Evolutionary conservation across 2,113 vertebrate genomes (phyloP).

Genomic region (Bettongia penicillata): DNA sequence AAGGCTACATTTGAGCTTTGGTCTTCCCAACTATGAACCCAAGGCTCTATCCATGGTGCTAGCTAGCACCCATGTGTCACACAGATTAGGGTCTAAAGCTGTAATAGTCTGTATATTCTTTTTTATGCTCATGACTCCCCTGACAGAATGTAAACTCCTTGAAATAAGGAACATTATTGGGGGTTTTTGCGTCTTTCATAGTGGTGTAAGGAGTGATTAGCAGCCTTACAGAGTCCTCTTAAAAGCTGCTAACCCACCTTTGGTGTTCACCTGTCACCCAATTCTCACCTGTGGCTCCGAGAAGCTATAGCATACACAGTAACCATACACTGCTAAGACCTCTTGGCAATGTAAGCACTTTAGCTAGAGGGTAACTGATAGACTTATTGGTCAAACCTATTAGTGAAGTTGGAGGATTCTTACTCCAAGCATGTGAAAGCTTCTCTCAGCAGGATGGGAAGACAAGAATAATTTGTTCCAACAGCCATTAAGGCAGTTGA

Average conservation of each 20-base stretch:
- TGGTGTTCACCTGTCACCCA: background rate
- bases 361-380: background rate
- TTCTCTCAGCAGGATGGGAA: too few species aligned
- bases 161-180: background rate
- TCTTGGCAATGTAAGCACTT: background rate
- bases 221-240: background rate
- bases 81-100: background rate
- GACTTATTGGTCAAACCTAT: background rate
- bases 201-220: background rate
- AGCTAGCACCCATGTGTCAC: background rate
- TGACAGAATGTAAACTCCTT: background rate
- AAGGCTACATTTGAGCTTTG: background rate
- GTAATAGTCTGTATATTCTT: background rate
- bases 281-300: background rate
- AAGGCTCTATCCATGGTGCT: background rate
- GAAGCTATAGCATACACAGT: background rate
- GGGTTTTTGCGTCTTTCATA: background rate
- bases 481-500: too few species aligned
- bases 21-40: background rate
- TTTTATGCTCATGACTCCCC: background rate
- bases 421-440: too few species aligned
- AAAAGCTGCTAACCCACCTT: background rate
- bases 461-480: too few species aligned
- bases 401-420: too few species aligned
- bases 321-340: background rate